Conservation (phyloP, 92 coral and sea anemone species). For the Scolanthus callimorphus region DNA sequence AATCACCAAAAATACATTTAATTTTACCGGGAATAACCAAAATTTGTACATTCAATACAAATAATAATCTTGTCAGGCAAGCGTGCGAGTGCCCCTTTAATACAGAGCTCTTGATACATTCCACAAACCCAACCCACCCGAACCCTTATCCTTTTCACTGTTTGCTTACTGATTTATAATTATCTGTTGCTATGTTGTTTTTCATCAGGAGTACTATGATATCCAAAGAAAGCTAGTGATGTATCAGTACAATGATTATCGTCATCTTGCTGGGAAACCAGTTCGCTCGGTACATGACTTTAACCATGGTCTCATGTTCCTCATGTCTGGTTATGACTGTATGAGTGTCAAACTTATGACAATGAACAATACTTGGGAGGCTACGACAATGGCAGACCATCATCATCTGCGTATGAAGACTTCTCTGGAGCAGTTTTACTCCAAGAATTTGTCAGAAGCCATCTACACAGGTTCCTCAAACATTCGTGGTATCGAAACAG, state of each 20-base stretch:
- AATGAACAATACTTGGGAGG: conserved; percentile 5
- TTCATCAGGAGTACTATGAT: conserved; percentile 48
- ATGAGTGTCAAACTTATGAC: conserved; percentile 9
- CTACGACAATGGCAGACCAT: conserved; percentile 12
- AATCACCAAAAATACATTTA: too few relatives aligned
- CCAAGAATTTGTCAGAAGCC: conserved; percentile 11
- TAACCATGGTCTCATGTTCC: conserved; percentile 58
- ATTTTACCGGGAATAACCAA: too few relatives aligned
- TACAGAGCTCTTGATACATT: too few relatives aligned
- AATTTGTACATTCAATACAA: too few relatives aligned
- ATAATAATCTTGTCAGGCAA: too few relatives aligned
- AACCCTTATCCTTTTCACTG: too few relatives aligned
- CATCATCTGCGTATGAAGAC: conserved; percentile 70
- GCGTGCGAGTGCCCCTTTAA: too few relatives aligned
- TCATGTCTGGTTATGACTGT: conserved; percentile 27
- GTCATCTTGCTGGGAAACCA: conserved; percentile 12
- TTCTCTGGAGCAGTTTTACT: conserved; percentile 37
- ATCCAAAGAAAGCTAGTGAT: conserved; percentile 30
- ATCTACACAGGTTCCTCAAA: conserved; percentile 50
- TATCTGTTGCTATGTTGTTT: too few relatives aligned
- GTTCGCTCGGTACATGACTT: conserved; percentile 43
- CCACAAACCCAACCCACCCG: too few relatives aligned
- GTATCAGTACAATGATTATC: conserved; percentile 19
- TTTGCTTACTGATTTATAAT: too few relatives aligned
- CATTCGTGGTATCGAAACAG: conserved; percentile 66